Evolutionary conservation across 2,888 invertebrate genomes (phyloP).

Genomic region (Bimastos eiseni): DNA sequence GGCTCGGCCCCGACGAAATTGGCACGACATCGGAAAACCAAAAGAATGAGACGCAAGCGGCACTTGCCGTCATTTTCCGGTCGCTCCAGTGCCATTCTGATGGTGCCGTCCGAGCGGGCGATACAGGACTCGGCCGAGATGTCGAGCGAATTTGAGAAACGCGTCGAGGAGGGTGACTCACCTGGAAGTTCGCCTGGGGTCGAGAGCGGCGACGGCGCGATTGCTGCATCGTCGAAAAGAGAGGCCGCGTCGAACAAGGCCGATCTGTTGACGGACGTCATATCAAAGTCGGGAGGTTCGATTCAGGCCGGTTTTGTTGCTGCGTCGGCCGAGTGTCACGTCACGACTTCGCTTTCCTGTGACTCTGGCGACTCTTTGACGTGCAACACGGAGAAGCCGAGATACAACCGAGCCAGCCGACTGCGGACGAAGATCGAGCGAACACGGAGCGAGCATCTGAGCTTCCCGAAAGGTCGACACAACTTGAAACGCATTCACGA

Average conservation of each 20-base stretch:
- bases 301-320: not conserved
- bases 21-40: not conserved
- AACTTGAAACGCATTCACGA: not conserved
- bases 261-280: not conserved
- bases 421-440: not conserved
- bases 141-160: not conserved
- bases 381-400: not conserved
- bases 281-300: not conserved
- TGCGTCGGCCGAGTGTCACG: not conserved
- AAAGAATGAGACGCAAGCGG: not conserved
- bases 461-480: not conserved
- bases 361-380: conserved; percentile 17
- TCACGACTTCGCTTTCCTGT: not conserved
- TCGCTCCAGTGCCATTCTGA: not conserved
- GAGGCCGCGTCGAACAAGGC: not conserved
- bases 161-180: not conserved
- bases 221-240: not conserved
- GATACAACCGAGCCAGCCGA: conserved; percentile 7
- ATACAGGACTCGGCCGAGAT: not conserved
- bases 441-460: not conserved
- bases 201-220: not conserved
- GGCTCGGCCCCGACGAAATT: not conserved
- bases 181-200: no score
- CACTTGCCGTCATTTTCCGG: not conserved
- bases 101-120: not conserved